Evolutionary conservation across 2,113 vertebrate genomes (phyloP).

Genomic region (Saimiri boliviensis): DNA sequence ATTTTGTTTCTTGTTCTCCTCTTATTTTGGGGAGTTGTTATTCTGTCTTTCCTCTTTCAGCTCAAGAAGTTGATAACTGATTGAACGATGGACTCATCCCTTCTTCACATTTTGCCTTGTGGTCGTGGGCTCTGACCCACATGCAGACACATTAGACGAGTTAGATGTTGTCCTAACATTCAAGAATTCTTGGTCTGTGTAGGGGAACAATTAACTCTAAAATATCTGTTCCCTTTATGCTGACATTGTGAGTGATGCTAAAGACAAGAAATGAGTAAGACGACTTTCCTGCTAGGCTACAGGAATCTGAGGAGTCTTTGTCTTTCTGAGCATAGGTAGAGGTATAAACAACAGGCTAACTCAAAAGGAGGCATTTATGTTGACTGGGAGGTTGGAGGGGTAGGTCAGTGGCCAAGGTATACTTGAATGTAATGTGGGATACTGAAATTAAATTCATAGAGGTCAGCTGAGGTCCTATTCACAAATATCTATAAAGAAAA

Average conservation of each 20-base stretch:
- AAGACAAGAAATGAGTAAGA: neutral
- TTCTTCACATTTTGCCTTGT: neutral
- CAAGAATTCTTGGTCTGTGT: neutral
- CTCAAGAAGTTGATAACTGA: neutral
- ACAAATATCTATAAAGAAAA: neutral
- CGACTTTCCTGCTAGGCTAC: neutral
- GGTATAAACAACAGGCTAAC: neutral
- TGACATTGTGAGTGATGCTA: neutral
- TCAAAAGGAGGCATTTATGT: neutral
- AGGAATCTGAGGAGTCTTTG: neutral
- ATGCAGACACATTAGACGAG: neutral
- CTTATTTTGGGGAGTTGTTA: neutral
- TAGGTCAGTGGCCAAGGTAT: neutral
- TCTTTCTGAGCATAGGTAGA: neutral
- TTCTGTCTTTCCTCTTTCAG: neutral
- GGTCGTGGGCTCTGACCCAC: neutral
- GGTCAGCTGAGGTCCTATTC: neutral
- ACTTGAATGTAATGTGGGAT: neutral
- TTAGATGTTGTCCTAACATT: neutral
- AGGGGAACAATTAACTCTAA: neutral
- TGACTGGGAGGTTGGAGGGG: neutral
- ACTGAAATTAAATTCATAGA: conserved; percentile 34
- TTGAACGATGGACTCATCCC: neutral
- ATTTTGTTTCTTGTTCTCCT: neutral
- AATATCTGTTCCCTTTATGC: neutral